Base-by-base conservation (phyloP, 2,797 vertebrate species). In the Prionace glauca region DNA sequence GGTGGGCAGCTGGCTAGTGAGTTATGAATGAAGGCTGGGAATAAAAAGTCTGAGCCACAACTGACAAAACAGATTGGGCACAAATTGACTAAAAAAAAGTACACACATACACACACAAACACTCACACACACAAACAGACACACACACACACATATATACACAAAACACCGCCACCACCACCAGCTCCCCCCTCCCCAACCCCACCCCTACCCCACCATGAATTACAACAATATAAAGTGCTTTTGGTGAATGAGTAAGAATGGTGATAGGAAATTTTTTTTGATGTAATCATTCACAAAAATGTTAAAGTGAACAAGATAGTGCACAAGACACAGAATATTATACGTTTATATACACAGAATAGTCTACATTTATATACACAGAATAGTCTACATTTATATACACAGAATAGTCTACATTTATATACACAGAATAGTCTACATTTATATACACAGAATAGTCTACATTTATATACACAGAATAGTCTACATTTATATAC, bases 351-450 rank as follows among this genome's bases (percentile, higher is more conserved):
- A 56, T 56, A 56, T 56, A 24, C 20, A 32, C 26, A 18, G 67
- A 97, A 97, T 97, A 96, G 97, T 97, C 97, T 97, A 98, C 3
- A 56, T 56, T 56, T 56, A 56, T 3, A 56, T 56, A 24, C 20
- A 32, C 26, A 18, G 67, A 97, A 97, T 97, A 96, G 97, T 97
- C 97, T 97, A 98, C 3, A 56, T 56, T 56, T 56, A 56, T 56
- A 56, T 56, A 24, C 9, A 32, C 26, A 18, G 67, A 97, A 97
- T 97, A 96, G 97, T 97, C 97, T 97, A 98, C 97, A 97, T 98
- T 97, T 96, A 97, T 97, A 96, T 96, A 97, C 97, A 97, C 97
- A 97, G 97, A 41, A 41, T 41, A 41, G 0, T 41, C 0, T 41
- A 41, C 41, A 41, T 41, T 41, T 41, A 41, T 41, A 92, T 22